Evolutionary conservation across 2,113 vertebrate genomes (phyloP).

Genomic region (Chaetura pelagica): DNA sequence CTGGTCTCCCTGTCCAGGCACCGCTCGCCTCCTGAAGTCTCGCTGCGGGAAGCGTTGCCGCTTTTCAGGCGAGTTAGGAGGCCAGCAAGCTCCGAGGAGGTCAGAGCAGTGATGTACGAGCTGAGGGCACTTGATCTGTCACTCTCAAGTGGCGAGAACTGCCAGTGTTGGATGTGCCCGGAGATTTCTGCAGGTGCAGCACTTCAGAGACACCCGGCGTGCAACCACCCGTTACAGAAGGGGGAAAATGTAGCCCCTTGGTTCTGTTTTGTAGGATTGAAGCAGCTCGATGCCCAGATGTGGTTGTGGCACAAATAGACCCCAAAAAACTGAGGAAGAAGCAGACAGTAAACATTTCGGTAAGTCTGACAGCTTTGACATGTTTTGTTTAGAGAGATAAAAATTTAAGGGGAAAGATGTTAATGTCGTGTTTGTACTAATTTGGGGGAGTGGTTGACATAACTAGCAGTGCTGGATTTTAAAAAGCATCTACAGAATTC

Average conservation of each 20-base stretch:
- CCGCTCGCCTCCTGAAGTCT: neutral
- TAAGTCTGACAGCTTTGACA: constrained; percentile 73
- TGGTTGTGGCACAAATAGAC: constrained; percentile 95
- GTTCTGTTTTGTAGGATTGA: constrained; percentile 82
- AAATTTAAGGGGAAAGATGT: neutral
- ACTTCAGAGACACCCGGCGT: accelerated
- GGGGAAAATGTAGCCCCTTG: neutral
- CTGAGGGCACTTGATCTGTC: accelerated
- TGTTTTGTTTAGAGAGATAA: neutral
- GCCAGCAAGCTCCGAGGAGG: neutral
- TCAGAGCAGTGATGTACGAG: no score
- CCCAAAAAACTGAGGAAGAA: constrained; percentile 93
- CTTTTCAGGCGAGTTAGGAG: accelerated
- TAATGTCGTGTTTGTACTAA: neutral
- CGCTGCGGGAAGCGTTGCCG: neutral
- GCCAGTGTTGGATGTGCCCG: no score
- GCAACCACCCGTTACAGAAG: neutral
- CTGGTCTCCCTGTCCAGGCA: neutral
- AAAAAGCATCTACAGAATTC: neutral
- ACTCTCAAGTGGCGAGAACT: neutral
- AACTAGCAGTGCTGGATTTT: neutral
- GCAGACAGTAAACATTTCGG: constrained; percentile 88
- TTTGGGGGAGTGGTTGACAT: neutral
- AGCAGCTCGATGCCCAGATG: constrained; percentile 92
- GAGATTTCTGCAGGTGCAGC: neutral